Base-by-base conservation (phyloP, 2,797 vertebrate species). In the Apogon talboti region DNA sequence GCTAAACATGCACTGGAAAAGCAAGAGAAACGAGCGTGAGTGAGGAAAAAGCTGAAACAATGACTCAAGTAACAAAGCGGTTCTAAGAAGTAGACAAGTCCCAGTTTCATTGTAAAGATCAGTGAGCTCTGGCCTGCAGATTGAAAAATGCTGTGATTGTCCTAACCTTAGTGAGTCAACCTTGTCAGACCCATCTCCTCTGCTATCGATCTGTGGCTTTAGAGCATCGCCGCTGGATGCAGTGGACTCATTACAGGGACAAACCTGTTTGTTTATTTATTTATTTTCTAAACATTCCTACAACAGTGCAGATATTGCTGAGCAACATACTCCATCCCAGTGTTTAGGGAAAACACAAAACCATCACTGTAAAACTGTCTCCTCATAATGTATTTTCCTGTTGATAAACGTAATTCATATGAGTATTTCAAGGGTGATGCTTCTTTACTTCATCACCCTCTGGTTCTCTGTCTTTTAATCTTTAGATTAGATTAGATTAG, bases 151-250 rank as follows among this genome's bases (percentile, higher is more conserved):
- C 76, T 67, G 71, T 43, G 79, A 71, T 66, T 45, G 74, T 78
- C 65, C 78, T 59, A 60, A 76, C 68, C 84, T 72, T 4, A 15
- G 66, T 42, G 74, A 65, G 61, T 75, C 54, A 37, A 64, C 60
- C 66, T 59, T 65, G 79, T 76, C 74, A 64, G 64, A 15, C 6
- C 46, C 69, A 43, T 79, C 79, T 71, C 57, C 77, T 56, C 50
- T 24, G 66, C 35, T 21, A 84, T 87, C 66, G 75, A 84, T 79
- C 77, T 58, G 77, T 48, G 75, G 82, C 79, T 58, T 52, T n/a
- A 59, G 46, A 74, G 50, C 59, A 1, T 11, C 6, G 55, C 76
- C 72, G 30, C 49, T 54, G 65, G 74, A 59, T 24, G 49, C 71
- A 45, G 35, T 2, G 16, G 45, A n/a, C 74, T 79, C 69, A 58